Base-by-base conservation (phyloP, 2,888 invertebrate genomes). In the Drosophila siamana region DNA sequence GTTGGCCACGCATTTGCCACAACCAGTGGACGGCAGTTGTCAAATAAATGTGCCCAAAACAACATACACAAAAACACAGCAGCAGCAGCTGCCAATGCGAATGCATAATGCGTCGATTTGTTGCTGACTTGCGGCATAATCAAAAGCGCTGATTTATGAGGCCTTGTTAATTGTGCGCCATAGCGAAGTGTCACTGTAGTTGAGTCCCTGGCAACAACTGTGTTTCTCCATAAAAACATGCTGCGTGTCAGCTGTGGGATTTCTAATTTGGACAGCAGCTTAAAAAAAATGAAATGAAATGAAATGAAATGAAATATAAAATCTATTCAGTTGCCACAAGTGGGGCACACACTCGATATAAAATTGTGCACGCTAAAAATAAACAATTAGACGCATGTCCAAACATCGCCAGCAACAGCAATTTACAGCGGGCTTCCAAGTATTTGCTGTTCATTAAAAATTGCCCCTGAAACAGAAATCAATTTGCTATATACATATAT, bases 381-480 rank as follows among this genome's bases (percentile, higher is more conserved):
- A 54, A 69, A 51, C 78, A 68, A 78, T 80, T 72, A 69, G 36
- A 19, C 59, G 38, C 48, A 24, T 69, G 59, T 47, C 62, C 41
- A 40, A 59, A 50, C 54, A 24, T 50, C 60, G 55, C 43, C 43
- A 38, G 8, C 62, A 38, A 56, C 9, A 36, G 24, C 36, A 38
- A 26, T 19, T 59, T 48, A 19, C 15, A 36, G 38, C 19, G 19
- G 5, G 16, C n/a, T 19, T 40, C 47, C 52, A 66, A 36, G 28
- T 69, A 66, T 83, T 73, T 84, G 81, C 68, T 69, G 69, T 81
- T 83, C 79, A 87, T 83, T 87, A 81, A 85, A 85, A 83, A 79
- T 66, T 72, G 83, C 71, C 86, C 78, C 74, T 87, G 83, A 85
- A 87, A 79, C 50, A 77, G 79, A 82, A 83, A 85, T 87, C 85